Evolutionary conservation across 1,140 invertebrate species (phyloP).

Genomic region (Melanaphis sacchari): DNA sequence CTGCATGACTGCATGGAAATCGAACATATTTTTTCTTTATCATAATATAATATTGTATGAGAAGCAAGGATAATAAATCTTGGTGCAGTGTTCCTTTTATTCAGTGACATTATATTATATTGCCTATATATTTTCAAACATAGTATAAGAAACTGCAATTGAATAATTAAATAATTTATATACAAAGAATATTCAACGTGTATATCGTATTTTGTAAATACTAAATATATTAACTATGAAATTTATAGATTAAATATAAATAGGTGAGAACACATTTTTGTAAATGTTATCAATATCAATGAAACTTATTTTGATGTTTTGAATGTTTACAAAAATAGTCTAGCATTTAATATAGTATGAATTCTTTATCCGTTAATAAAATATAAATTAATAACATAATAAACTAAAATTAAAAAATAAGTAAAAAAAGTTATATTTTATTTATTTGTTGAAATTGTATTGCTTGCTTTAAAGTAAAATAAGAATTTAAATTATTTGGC

Average conservation of each 20-base stretch:
- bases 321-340: not conserved
- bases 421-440: not conserved
- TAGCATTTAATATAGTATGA: not conserved
- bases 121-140: not conserved
- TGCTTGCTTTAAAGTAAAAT: not conserved
- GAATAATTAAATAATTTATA: not conserved
- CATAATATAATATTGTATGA: not conserved
- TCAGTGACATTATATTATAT: not conserved
- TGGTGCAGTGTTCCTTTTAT: not conserved
- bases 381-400: not conserved
- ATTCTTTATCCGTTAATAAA: not conserved
- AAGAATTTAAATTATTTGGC: not conserved
- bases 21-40: not conserved
- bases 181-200: not conserved
- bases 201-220: not conserved
- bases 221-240: not conserved
- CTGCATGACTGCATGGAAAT: not conserved
- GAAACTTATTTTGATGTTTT: not conserved
- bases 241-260: not conserved
- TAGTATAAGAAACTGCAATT: not conserved
- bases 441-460: not conserved
- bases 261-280: not conserved
- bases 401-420: too few species aligned
- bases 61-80: not conserved
- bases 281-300: not conserved